phyloP scores from a whole-genome alignment of 2,797 vertebrate genomes.

The Enteromius anoplus region DNA sequence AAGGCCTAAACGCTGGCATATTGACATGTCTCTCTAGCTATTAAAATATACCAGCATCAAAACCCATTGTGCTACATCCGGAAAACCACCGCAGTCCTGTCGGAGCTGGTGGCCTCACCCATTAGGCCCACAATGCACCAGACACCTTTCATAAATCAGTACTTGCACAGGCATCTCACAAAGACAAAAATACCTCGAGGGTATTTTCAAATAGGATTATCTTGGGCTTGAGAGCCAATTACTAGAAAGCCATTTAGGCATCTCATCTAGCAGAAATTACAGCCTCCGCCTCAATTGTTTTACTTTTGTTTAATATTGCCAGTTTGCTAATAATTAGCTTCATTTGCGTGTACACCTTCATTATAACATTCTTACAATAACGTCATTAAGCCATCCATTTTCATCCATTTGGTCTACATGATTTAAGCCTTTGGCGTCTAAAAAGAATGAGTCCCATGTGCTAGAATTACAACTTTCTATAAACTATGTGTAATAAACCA shows the following conservation, averaged over 20 bases:
- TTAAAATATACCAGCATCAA: slow-evolving; percentile 10
- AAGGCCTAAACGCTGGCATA: slow-evolving; percentile 3
- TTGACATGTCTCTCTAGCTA: neutral
- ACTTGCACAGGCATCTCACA: slow-evolving; percentile 72
- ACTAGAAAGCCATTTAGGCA: slow-evolving; percentile 49
- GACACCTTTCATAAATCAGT: slow-evolving; percentile 73
- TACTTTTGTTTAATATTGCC: slow-evolving; percentile 6
- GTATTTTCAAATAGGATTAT: slow-evolving; percentile 78
- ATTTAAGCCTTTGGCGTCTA: slow-evolving; percentile 37
- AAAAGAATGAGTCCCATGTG: slow-evolving; percentile 15
- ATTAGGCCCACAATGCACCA: slow-evolving; percentile 51
- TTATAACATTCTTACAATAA: slow-evolving; percentile 19
- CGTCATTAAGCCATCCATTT: slow-evolving; percentile 7
- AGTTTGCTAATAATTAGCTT: slow-evolving; percentile 15
- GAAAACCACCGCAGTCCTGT: neutral
- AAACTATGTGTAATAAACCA: slow-evolving; percentile 20
- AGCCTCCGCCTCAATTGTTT: slow-evolving; percentile 37
- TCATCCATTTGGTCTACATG: neutral
- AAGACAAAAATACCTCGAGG: slow-evolving; percentile 65
- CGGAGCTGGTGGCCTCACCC: slow-evolving; percentile 11
- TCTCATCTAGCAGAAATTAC: slow-evolving; percentile 67
- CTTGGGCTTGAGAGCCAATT: slow-evolving; percentile 62
- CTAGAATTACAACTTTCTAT: slow-evolving; percentile 13
- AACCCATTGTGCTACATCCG: slow-evolving; percentile 5
- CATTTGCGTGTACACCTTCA: slow-evolving; percentile 17